Base-by-base conservation (phyloP, 2,113 vertebrate species). In the Dryoscopus gambensis region DNA sequence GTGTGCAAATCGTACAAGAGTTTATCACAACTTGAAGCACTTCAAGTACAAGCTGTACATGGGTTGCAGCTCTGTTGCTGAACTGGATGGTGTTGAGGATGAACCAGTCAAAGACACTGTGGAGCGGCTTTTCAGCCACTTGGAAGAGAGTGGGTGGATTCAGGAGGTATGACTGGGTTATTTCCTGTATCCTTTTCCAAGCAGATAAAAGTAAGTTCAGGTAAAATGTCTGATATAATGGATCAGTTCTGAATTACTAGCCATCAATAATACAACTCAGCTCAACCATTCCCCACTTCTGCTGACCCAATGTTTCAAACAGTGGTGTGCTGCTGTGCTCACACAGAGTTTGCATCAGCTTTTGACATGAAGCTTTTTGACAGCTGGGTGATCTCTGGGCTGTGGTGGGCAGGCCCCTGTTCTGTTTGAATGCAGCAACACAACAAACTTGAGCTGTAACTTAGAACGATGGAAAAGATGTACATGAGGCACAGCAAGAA, bases 11-110 rank as follows among this genome's bases (percentile, higher is more conserved):
- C 98, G 98, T 42, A 99, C 98, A 16, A 91, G 94, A 92, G 97
- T 98, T 94, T 99, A 99, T 90, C 98, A 99, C 64, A 93, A 96
- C 23, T 95, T 99, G 80, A 98, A 98, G 87, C 99, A 99, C 93
- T 99, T 98, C 96, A 99, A 99, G 92, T 99, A 98, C 94, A 98
- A 98, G 77, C 89, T 99, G 22, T 99, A 98, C 57, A 59, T 98
- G 90, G 80, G 95, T 35, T 99, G 98, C 87, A 97, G 95, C 74
- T 96, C 91, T 5, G 8, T 97, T 59, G 90, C 97, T 4, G 42
- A 94, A 59, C 39, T 39, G 30, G 94, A 97, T 35, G 84, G 79
- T 49, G 52, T 55, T 70, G 42, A 93, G n/a, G 95, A 98, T 57
- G 98, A 98, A 59, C 90, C 98, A 18, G 98, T 98, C 77, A 98